Percentiles rank a stretch among this genome's conserved stretches.
Evolutionary conservation across 1,140 invertebrate genomes (phyloP).

Genomic region (Calycopis cecrops): DNA sequence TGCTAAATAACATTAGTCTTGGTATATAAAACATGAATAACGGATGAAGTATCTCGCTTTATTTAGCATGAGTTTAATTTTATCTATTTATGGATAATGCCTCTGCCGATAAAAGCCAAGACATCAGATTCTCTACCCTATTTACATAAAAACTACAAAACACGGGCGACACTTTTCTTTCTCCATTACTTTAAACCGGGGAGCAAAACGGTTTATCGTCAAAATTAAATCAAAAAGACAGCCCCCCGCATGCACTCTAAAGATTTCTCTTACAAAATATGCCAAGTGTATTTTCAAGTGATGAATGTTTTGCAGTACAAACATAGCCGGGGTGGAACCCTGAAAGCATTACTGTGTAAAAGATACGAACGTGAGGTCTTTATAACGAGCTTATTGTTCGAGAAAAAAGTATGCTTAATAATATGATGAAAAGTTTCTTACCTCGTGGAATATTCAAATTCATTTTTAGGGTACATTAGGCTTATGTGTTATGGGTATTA

Average conservation of each 20-base stretch:
- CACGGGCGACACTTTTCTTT: too few species aligned
- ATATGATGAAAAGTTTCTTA: not conserved
- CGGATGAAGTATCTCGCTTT: too few species aligned
- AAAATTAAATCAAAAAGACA: too few species aligned
- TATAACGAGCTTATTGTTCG: conserved; percentile 27
- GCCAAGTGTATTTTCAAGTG: conserved; percentile 23
- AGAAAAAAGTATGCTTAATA: conserved; percentile 5
- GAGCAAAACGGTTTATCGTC: too few species aligned
- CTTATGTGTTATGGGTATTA: not conserved
- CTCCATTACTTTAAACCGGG: too few species aligned
- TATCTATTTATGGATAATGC: too few species aligned
- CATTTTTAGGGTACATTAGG: conserved; percentile 3
- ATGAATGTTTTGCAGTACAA: conserved; percentile 23
- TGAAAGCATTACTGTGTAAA: conserved; percentile 29
- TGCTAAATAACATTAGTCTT: too few species aligned
- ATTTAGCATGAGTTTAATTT: too few species aligned
- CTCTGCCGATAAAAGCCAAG: too few species aligned
- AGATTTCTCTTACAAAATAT: conserved; percentile 12
- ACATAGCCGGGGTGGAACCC: conserved; percentile 18
- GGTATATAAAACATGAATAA: too few species aligned
- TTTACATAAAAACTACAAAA: too few species aligned
- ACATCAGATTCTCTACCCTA: too few species aligned
- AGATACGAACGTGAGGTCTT: conserved; percentile 26
- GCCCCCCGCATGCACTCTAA: conserved; percentile 1
- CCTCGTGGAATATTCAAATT: conserved; percentile 2